Evolutionary conservation across 2,888 invertebrate genomes (phyloP), one percentile per base, ranked within the genome.

Genomic region (Allolobophora icterica): DNA sequence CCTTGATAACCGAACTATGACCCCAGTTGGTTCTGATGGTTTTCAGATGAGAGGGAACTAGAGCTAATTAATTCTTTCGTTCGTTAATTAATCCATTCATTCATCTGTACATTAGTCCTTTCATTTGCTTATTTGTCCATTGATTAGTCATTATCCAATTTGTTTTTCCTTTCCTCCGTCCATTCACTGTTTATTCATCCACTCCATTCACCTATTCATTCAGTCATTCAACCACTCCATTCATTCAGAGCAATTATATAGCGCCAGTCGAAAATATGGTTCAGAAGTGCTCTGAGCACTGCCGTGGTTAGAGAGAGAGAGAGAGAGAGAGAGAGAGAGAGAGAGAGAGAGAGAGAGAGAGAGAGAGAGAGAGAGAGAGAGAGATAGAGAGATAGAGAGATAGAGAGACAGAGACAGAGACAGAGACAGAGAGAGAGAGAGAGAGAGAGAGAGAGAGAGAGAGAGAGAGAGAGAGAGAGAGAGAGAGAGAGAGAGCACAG

Each of bases 111-210:
- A 89, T 35, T 89, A 6, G 8, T 13, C 13, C 35, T 38, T 89
- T 89, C 96, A 96, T 99, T 92, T 52, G 34, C 40, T 38, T 21
- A 6, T 34, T 34, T 24, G 13, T 89, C 6, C 40, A 89, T 89
- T 24, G 13, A 89, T 38, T 34, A 38, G 38, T 84, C 84, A 84
- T 84, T 17, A 34, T 84, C 21, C 84, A 35, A 19, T 84, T 84
- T 21, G 24, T 84, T 15, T 24, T 33, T n/a, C 30, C 33, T 30
- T n/a, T 35, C 24, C 11, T n/a, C 19, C 33, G 19, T 34, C 21
- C 34, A 87, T 35, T 34, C 24, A 38, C 13, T 24, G 8, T 33
- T 19, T 5, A 19, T 35, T 35, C 34, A 6, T 34, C 30, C 24
- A 33, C 11, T 34, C 15, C 84, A 89, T 89, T 38, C 35, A 89